phyloP scores from a whole-genome alignment of 2,888 invertebrate species.

The Fragum whitleyi region DNA sequence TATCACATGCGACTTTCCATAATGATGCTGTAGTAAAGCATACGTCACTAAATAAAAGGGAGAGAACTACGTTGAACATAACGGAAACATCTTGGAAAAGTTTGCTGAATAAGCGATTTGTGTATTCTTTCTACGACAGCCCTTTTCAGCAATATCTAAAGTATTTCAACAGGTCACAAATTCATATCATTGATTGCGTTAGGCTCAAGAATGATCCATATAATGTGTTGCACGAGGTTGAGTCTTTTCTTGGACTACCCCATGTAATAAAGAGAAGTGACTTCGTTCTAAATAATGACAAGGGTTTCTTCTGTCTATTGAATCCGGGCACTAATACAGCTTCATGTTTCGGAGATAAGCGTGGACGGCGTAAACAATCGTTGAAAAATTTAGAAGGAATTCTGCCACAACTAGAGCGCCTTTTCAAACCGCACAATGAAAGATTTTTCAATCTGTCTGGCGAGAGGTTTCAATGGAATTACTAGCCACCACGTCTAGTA shows the following conservation, averaged over 20 bases:
- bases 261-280: neutral
- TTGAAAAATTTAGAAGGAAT: neutral
- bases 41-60: no score
- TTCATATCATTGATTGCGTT: neutral
- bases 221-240: neutral
- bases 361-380: neutral
- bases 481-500: no score
- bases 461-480: neutral
- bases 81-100: neutral
- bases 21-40: no score
- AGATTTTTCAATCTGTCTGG: neutral
- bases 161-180: neutral
- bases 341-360: neutral
- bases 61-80: no score
- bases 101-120: neutral
- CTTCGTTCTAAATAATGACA: neutral
- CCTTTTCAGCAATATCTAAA: neutral
- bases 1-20: no score
- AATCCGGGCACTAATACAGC: neutral
- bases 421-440: constrained; percentile 2
- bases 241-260: neutral
- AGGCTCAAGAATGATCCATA: constrained; percentile 2
- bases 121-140: neutral
- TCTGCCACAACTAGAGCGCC: neutral
- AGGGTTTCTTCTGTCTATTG: neutral